phyloP scores from a whole-genome alignment of 2,888 invertebrate genomes.

The Plagodis dolabraria region DNA sequence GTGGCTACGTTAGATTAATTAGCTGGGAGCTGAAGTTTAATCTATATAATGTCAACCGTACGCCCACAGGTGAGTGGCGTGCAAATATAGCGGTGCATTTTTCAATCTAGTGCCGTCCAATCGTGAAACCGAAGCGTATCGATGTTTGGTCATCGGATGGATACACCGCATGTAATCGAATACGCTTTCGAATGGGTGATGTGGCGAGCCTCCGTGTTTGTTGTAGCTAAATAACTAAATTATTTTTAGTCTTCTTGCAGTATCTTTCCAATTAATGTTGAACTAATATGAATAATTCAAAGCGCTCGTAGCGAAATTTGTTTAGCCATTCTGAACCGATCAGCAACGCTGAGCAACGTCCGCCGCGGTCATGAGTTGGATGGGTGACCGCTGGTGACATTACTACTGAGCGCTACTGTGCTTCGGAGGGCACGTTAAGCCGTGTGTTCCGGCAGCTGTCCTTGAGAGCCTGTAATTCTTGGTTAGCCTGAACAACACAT shows the following conservation, averaged over 20 bases:
- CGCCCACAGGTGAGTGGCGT: slow-evolving; percentile 29
- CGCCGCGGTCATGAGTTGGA: too few species aligned
- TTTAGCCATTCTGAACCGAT: too few species aligned
- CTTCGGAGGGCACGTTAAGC: too few species aligned
- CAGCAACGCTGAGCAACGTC: too few species aligned
- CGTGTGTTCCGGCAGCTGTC: too few species aligned
- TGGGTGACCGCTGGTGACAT: too few species aligned
- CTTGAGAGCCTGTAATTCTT: too few species aligned
- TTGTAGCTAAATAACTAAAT: slow-evolving; percentile 54
- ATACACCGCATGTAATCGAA: slow-evolving; percentile 69
- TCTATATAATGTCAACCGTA: slow-evolving; percentile 57
- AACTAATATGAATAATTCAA: slow-evolving; percentile 33
- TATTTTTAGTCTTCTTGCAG: slow-evolving; percentile 47
- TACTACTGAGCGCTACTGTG: too few species aligned
- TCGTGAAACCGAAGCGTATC: slow-evolving; percentile 58
- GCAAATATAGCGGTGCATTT: slow-evolving; percentile 46
- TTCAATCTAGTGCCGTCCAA: slow-evolving; percentile 56
- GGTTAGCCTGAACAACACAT: too few species aligned
- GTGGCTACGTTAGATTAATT: slow-evolving; percentile 59
- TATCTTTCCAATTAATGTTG: slow-evolving; percentile 34
- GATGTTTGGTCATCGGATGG: slow-evolving; percentile 62
- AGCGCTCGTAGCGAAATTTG: too few species aligned
- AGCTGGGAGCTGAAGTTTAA: slow-evolving; percentile 62
- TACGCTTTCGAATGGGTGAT: slow-evolving; percentile 57
- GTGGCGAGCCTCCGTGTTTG: slow-evolving; percentile 52